Percentiles rank a stretch among this genome's conserved stretches.
Conservation (phyloP, 2,113 vertebrate species). For the Seriola dumerili region DNA sequence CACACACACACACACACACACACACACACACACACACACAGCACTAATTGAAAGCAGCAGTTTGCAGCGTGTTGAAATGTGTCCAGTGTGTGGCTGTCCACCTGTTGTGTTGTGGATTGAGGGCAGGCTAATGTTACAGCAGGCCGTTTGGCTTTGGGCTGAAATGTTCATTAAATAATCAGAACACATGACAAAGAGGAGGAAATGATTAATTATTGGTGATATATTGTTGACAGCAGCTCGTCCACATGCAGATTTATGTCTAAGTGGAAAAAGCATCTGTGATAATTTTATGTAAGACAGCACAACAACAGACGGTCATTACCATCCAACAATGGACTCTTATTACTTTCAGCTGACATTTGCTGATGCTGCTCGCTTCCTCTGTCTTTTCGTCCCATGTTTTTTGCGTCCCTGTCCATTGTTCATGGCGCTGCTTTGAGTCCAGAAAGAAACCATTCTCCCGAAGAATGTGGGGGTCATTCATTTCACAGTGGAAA, state of each 20-base stretch:
- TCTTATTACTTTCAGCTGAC: slow-evolving; percentile 52
- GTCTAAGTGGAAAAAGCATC: slow-evolving; percentile 7
- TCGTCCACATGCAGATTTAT: not conserved
- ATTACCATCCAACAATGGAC: slow-evolving; percentile 26
- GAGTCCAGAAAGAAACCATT: slow-evolving; percentile 46
- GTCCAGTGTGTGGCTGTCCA: slow-evolving; percentile 27
- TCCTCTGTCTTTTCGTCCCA: not conserved
- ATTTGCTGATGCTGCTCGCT: not conserved
- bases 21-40: slow-evolving; percentile 18
- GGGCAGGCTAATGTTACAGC: slow-evolving; percentile 28
- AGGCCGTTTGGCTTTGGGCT: slow-evolving; percentile 1
- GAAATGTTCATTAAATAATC: slow-evolving; percentile 8
- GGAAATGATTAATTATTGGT: not conserved
- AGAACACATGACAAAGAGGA: not conserved
- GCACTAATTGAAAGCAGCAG: slow-evolving; percentile 60
- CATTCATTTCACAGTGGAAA: slow-evolving; percentile 55
- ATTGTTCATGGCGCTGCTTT: slow-evolving; percentile 31
- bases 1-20: not conserved
- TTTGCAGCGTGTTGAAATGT: slow-evolving; percentile 30
- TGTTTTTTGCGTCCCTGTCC: slow-evolving; percentile 45
- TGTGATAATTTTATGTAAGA: not conserved
- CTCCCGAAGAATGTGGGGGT: slow-evolving; percentile 37
- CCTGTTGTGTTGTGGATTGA: slow-evolving; percentile 51
- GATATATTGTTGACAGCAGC: slow-evolving; percentile 12
- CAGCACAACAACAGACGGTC: slow-evolving; percentile 13